Base-by-base conservation (phyloP, 1,140 invertebrate species). In the Nephila pilipes region DNA sequence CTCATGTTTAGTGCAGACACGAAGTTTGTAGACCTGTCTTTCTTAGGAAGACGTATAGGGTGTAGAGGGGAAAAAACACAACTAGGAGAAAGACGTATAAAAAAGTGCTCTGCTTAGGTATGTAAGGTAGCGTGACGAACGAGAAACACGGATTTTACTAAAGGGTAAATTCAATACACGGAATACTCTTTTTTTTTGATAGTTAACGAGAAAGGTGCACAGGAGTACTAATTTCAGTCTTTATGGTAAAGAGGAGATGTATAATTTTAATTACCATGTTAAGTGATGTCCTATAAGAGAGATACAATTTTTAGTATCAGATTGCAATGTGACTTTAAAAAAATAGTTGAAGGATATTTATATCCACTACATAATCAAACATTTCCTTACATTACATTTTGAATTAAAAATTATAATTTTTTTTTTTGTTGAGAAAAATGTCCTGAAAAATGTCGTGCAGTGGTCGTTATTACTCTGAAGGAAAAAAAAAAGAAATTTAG, bases 1-100 rank as follows among this genome's bases (percentile, higher is more conserved):
- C 65, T 46, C 75, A 69, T 87, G 85, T 87, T 69, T 65, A 57
- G 65, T 57, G 65, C 79, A 60, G 89, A 81, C 89, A 90, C 89
- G 89, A 90, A 90, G 89, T 90, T 80, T 80, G 79, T 54, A 32
- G 55, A 38, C 60, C 75, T 58, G 79, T 80, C 79, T 79, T 80
- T 79, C 55, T 20, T 22, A 46, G 29, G 29, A 83, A 83, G 79
- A 90, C 32, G 89, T 60, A 81, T 55, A 63, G 32, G 55, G 57
- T 60, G 75, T 20, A 69, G 55, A 88, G 20, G 38, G 81, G 54
- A 55, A 83, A 83, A 81, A 46, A 83, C 38, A 46, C 38, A 46
- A 46, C 38, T 46, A 46, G n/a, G 18, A 22, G 63, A 85, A n/a
- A 58, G 22, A 46, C 46, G n/a, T 22, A 83, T 83, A 83, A 83